A percentile compares a stretch with the other conserved stretches of the same genome.
Conservation (phyloP, 2,888 invertebrate species). For the Hipparchia semele region DNA sequence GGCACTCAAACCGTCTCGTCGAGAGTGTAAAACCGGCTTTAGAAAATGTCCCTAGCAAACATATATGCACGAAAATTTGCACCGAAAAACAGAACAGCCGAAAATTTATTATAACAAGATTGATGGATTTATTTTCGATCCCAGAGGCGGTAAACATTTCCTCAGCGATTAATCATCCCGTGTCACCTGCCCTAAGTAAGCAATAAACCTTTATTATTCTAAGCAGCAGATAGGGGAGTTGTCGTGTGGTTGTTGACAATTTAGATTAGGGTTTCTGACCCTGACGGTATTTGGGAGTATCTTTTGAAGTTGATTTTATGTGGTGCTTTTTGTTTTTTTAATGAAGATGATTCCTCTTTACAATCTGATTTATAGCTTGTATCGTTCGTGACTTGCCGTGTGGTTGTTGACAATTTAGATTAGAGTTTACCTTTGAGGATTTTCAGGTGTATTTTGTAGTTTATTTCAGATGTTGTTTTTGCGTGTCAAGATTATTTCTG, state of each 20-base stretch:
- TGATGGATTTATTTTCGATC: conserved; percentile 48
- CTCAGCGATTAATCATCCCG: conserved; percentile 48
- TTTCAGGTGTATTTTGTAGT: conserved; percentile 14
- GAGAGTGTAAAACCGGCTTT: background rate
- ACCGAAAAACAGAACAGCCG: conserved; percentile 40
- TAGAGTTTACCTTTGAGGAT: conserved; percentile 30
- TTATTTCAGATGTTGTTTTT: background rate
- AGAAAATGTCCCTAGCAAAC: conserved; percentile 24
- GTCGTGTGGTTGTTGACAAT: conserved; percentile 39
- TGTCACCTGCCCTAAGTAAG: conserved; percentile 51
- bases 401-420: conserved; percentile 39
- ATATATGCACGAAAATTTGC: conserved; percentile 35
- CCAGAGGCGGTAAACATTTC: conserved; percentile 43
- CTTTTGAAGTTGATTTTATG: conserved; percentile 12
- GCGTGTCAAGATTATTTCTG: no score
- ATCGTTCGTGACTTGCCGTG: conserved; percentile 26
- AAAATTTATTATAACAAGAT: conserved; percentile 44
- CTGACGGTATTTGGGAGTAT: conserved; percentile 16
- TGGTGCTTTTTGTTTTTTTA: background rate
- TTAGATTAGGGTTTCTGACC: conserved; percentile 37
- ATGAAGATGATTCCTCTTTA: background rate
- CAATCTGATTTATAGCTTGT: background rate
- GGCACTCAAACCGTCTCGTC: background rate
- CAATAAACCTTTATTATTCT: conserved; percentile 46
- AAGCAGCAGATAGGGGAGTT: conserved; percentile 36